Evolutionary conservation across 1,140 invertebrate genomes (phyloP), one percentile per base, ranked within the genome.

Genomic region (Stenopsyche tienmushanensis): DNA sequence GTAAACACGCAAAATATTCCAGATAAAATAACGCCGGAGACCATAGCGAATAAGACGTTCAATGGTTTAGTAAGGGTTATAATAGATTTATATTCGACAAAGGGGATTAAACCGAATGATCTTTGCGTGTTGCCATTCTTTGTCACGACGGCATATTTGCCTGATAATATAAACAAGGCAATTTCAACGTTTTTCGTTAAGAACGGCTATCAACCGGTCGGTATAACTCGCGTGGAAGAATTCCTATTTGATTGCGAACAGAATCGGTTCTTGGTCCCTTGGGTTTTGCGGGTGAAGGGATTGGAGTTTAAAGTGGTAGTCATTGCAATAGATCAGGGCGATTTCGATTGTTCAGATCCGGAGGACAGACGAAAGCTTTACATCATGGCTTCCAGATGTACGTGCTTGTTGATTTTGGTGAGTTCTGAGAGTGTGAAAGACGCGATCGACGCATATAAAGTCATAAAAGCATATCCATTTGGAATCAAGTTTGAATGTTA

Each of bases 231-330:
- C 44, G 72, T 76, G 13, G 75, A 75, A 62, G 59, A 67, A 8
- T 76, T 74, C 39, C 18, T 76, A 15, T 62, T 50, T 1, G 55
- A 67, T 26, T 66, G 52, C 41, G 60, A 69, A 52, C 66, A 71
- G 5, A 72, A 73, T 42, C 62, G 73, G 34, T 75, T 76, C 60
- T 59, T 76, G 15, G 55, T 75, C 17, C 64, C 72, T 3, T 76
- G 75, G 75, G 72, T 71, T n/a, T 62, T 76, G 25, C 62, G 72
- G 39, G 73, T 75, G 5, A 76, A 76, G 59, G 75, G 75, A 1
- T 64, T 76, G 9, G 75, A 76, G 53, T 76, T 76, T 65, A 76
- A 75, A 49, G 73, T 75, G 1, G 75, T 76, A 42, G 65, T 76
- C 7, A 72, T 76, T 62, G 72, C 69, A 1, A 69, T 76, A 29